Conservation (phyloP, 2,888 invertebrate genomes). For the Metalampra italica region DNA sequence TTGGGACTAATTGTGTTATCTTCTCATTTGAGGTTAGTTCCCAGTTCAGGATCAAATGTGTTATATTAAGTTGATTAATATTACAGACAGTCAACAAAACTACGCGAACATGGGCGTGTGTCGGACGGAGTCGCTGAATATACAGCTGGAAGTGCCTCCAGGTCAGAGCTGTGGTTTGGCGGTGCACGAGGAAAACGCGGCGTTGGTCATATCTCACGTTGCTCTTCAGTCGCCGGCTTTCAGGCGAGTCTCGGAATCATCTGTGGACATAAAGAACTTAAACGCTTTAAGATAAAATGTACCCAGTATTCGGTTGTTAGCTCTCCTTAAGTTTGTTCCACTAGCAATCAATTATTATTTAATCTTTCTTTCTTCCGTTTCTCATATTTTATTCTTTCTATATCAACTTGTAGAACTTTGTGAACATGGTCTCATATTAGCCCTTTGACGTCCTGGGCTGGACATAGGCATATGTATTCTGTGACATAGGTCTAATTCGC, state of each 20-base stretch:
- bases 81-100: conserved; percentile 55
- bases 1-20: conserved; percentile 21
- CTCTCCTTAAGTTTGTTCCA: no score
- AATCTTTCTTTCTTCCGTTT: no score
- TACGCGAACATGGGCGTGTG: conserved; percentile 70
- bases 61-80: conserved; percentile 11
- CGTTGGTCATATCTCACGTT: conserved; percentile 61
- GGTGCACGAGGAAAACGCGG: conserved; percentile 59
- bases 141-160: conserved; percentile 68
- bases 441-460: no score
- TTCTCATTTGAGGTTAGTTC: not conserved
- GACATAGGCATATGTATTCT: no score
- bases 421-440: no score
- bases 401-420: no score
- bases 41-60: not conserved
- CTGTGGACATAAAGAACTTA: no score
- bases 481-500: no score
- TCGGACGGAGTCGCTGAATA: conserved; percentile 62
- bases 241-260: conserved; percentile 37
- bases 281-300: no score
- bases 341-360: no score
- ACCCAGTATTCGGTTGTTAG: no score
- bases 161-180: conserved; percentile 66
- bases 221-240: conserved; percentile 66
- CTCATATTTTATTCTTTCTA: no score